Base-by-base conservation (phyloP, 2,113 vertebrate genomes). In the Furnarius figulus region DNA sequence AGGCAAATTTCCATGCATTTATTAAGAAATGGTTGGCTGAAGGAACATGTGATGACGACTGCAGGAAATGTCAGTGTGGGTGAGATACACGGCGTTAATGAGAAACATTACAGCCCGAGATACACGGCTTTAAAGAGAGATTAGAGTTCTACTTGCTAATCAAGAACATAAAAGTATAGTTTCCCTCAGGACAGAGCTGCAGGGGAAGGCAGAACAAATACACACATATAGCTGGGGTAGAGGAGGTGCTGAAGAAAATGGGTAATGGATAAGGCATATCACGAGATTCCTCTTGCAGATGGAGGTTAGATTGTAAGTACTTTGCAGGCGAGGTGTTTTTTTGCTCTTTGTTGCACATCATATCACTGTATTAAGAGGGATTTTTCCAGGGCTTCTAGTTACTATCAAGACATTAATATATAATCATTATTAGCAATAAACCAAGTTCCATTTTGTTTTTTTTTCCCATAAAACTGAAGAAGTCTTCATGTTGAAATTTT, bases 41-140 rank as follows among this genome's bases (percentile, higher is more conserved):
- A 84, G 55, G 83, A 95, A 44, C 68, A 95, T 93, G 85, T 93
- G 91, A 93, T 96, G 95, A 96, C 3, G 31, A 78, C 87, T 90
- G 92, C 93, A 90, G 61, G 82, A 96, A 96, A 88, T 86, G 76
- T 80, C 90, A 80, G 87, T 40, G 92, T 96, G 93, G 93, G 90
- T 63, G 93, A 90, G 95, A 77, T 66, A 58, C 63, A 46, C 0
- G 2, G 74, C 1, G 1, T 53, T 90, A 91, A 73, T 3, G 8
- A 78, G 81, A 67, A 62, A 68, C 90, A 79, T 91, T 75, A 95
- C 85, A 96, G 86, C 89, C 58, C 40, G 53, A 87, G 70, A 85
- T 85, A 79, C 44, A 58, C 0, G 3, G 52, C 85, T 89, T 93
- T 83, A 84, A 71, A 93, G 68, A 87, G 50, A 81, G 84, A 55